Percentiles rank a stretch among this genome's conserved stretches.
Conservation (phyloP, 2,888 invertebrate species). For the Diaperis boleti region DNA sequence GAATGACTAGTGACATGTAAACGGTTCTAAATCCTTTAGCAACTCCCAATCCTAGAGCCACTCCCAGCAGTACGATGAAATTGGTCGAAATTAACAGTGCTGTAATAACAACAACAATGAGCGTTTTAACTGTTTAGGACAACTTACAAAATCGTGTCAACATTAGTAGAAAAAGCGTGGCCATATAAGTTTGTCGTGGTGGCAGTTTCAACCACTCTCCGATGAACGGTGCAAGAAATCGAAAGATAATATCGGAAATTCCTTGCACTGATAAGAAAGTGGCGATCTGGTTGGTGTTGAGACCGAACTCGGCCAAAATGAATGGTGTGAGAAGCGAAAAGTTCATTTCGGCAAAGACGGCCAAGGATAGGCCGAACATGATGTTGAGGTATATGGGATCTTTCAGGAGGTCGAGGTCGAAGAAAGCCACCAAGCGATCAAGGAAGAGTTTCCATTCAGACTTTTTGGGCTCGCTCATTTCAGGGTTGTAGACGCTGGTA, state of each 20-base stretch:
- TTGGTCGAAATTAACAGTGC: slow-evolving; percentile 41
- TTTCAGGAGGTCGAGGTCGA: slow-evolving; percentile 75
- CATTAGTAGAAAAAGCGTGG: slow-evolving; percentile 72
- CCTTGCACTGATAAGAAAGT: slow-evolving; percentile 74
- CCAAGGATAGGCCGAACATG: slow-evolving; percentile 76
- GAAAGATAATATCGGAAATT: slow-evolving; percentile 69
- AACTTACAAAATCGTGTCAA: slow-evolving; percentile 74
- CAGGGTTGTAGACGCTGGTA: slow-evolving; percentile 45
- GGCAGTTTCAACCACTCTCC: slow-evolving; percentile 74
- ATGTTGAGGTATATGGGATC: slow-evolving; percentile 78
- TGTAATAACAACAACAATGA: slow-evolving; percentile 29
- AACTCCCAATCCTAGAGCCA: slow-evolving; percentile 73
- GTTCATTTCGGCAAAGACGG: slow-evolving; percentile 77
- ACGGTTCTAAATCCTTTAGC: slow-evolving; percentile 79
- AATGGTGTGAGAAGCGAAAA: slow-evolving; percentile 77
- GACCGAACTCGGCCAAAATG: slow-evolving; percentile 74
- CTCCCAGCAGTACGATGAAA: slow-evolving; percentile 50
- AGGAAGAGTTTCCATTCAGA: slow-evolving; percentile 45
- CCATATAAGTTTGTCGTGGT: slow-evolving; percentile 74
- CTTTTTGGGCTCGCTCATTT: slow-evolving; percentile 46
- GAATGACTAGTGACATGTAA: slow-evolving; percentile 77
- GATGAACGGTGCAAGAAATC: slow-evolving; percentile 75
- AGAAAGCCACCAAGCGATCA: slow-evolving; percentile 68
- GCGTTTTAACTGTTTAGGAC: background rate
- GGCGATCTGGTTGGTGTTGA: slow-evolving; percentile 72